Evolutionary conservation across 2,113 vertebrate species (phyloP), one percentile per base, ranked within the genome.

Genomic region (Gobio gobio): DNA sequence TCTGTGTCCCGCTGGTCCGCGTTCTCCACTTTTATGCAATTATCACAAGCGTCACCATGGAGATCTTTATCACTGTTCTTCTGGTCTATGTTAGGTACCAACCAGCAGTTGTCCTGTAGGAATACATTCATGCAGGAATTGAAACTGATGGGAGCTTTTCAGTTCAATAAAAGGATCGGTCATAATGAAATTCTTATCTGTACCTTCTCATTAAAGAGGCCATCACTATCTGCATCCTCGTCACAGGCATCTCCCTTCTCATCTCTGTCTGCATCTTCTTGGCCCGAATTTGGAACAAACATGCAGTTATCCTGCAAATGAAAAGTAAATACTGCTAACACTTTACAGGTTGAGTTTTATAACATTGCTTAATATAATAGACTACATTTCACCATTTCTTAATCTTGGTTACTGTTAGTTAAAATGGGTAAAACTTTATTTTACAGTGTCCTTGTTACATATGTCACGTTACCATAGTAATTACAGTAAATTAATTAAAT

Each of bases 21-120:
- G 88, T 99, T 99, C 12, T 97, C 90, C 4, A 96, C 77, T 0
- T 86, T 92, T 47, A 68, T 90, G 87, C 98, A 99, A 90, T 99
- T 99, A 90, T 99, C 98, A 92, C 98, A 99, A 45, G 97, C 96
- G 0, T 99, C 97, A 2, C 98, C 98, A 10, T 97, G 97, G 81
- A 94, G 90, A 87, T 99, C 98, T 84, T 96, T 95, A 70, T 99
- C 98, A 0, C 92, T 95, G 75, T 99, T 99, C 91, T 90, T 97
- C 90, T 99, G 98, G 88, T 98, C 94, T 83, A 96, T 74, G n/a
- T 99, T 99, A 29, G 93, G 92, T 81, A 89, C 92, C 78, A 99
- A 91, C 90, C 97, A 95, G 92, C 98, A 99, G 91, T 99, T 99
- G 91, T 99, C 98, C 98, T 99, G 90, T 16, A 87, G 14, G 40